phyloP scores from a whole-genome alignment of 2,797 vertebrate genomes.

The Malurus splendens region DNA sequence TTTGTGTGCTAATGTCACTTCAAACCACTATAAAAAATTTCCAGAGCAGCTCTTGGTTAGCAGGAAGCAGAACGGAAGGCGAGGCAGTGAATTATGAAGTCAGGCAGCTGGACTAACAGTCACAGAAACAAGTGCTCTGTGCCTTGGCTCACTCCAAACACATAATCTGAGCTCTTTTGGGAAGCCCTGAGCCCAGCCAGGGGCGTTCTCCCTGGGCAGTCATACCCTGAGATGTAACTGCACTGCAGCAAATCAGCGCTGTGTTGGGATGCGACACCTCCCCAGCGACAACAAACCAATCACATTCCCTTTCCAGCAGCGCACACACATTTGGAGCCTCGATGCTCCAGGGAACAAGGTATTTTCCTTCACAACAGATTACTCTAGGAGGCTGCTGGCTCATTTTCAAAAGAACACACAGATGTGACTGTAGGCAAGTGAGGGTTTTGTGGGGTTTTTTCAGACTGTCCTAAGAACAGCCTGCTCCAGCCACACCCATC shows the following conservation, averaged over 20 bases:
- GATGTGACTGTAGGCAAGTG: neutral
- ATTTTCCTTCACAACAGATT: slow-evolving; percentile 9
- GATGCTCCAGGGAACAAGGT: neutral
- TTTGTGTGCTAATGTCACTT: neutral
- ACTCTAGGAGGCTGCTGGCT: neutral
- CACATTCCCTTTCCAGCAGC: neutral
- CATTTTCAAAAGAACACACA: neutral
- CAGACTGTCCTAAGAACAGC: neutral
- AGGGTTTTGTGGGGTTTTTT: neutral
- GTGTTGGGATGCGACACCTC: neutral
- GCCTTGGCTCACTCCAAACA: neutral
- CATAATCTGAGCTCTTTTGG: neutral
- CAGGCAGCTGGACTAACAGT: neutral
- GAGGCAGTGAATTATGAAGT: neutral
- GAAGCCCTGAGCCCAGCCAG: neutral
- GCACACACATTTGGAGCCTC: neutral
- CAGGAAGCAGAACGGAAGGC: neutral
- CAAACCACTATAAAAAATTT: neutral
- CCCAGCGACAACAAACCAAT: neutral
- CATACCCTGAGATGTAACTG: neutral
- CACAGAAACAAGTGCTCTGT: neutral
- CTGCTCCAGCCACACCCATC: neutral
- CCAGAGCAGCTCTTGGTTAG: neutral
- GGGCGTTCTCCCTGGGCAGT: neutral
- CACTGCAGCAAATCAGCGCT: neutral